Evolutionary conservation across 2,797 vertebrate genomes (phyloP).

Genomic region (Rhadinocentrus ornatus): DNA sequence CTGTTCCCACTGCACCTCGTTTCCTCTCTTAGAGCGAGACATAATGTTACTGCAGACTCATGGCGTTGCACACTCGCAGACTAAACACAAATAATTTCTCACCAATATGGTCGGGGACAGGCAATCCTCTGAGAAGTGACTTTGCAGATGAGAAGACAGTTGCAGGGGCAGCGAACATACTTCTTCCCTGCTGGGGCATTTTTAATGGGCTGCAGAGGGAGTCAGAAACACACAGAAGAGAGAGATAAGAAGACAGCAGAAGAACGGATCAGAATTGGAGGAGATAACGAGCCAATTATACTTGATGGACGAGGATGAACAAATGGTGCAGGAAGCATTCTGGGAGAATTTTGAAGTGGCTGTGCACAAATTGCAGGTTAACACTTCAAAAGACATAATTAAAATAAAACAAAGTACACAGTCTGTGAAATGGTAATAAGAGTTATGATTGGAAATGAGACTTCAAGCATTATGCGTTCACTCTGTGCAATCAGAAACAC

Average conservation of each 20-base stretch:
- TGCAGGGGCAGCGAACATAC: conserved; percentile 95
- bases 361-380: conserved; percentile 7
- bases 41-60: conserved; percentile 6
- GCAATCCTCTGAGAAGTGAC: conserved; percentile 95
- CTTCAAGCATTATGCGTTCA: background rate
- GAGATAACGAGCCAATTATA: conserved; percentile 64
- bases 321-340: conserved; percentile 4
- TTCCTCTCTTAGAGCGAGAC: conserved; percentile 43
- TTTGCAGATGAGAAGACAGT: conserved; percentile 96
- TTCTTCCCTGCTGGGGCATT: conserved; percentile 94
- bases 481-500: background rate
- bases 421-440: background rate
- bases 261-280: conserved; percentile 34
- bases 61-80: background rate
- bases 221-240: conserved; percentile 43
- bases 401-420: background rate
- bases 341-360: conserved; percentile 12
- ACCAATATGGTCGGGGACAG: conserved; percentile 94
- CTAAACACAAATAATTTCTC: conserved; percentile 56
- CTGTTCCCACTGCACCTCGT: conserved; percentile 56
- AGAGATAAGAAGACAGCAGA: conserved; percentile 36
- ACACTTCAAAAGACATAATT: conserved; percentile 6
- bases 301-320: conserved; percentile 48
- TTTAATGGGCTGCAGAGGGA: conserved; percentile 90
- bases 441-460: conserved; percentile 1